A percentile compares a stretch with the other conserved stretches of the same genome.
Conservation (phyloP, 2,888 invertebrate genomes). For the Thecocarcelia acutangulata region DNA sequence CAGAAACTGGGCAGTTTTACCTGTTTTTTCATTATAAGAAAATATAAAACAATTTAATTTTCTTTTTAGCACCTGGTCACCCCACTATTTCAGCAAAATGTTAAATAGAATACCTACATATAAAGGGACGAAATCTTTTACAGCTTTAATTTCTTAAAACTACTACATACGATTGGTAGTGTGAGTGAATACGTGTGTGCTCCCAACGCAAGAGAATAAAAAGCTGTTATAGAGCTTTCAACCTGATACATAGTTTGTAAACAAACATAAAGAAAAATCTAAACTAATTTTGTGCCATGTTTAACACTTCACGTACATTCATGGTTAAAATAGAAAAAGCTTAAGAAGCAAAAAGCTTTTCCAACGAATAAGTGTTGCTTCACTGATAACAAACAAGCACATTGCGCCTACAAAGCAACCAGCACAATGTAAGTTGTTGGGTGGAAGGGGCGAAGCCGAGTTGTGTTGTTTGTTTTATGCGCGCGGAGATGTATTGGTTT, state of each 20-base stretch:
- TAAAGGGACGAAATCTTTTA: constrained; percentile 9
- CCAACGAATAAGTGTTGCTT: constrained; percentile 63
- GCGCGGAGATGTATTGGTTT: constrained; percentile 36
- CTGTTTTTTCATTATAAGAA: too few species aligned
- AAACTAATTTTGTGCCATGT: neutral
- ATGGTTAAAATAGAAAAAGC: constrained; percentile 13
- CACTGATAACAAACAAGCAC: constrained; percentile 65
- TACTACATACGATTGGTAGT: neutral
- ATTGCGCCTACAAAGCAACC: constrained; percentile 27
- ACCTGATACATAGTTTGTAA: constrained; percentile 32
- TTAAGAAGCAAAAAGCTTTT: constrained; percentile 29
- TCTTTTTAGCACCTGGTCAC: too few species aligned
- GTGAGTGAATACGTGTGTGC: neutral
- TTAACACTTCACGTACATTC: neutral
- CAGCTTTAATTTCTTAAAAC: neutral
- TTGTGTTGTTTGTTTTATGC: constrained; percentile 67
- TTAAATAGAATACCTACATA: constrained; percentile 6
- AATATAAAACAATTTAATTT: too few species aligned
- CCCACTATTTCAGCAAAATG: neutral
- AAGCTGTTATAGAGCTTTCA: constrained; percentile 25
- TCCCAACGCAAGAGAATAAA: neutral
- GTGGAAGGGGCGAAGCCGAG: constrained; percentile 18
- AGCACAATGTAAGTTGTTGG: constrained; percentile 5
- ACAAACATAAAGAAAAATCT: constrained; percentile 11
- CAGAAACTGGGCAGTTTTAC: too few species aligned